Conservation (phyloP, 2,888 invertebrate species). For the Biston betularia region DNA sequence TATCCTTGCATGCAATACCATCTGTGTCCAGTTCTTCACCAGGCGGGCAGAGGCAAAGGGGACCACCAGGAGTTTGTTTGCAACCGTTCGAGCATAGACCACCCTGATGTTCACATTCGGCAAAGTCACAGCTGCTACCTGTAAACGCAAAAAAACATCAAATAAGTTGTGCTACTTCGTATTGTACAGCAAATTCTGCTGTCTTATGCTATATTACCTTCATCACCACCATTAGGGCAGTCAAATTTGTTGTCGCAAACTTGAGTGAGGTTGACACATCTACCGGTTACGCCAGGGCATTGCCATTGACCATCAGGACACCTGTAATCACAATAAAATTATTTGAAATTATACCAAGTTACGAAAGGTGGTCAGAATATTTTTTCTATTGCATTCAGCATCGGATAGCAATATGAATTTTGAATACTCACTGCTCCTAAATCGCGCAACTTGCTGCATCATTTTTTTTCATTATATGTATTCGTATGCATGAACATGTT, state of each 20-base stretch:
- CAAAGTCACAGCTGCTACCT: slow-evolving; percentile 92
- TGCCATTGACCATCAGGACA: slow-evolving; percentile 93
- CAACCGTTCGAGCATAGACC: slow-evolving; percentile 94
- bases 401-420: no score
- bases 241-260: slow-evolving; percentile 96
- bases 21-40: slow-evolving; percentile 93
- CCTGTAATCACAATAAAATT: slow-evolving; percentile 58
- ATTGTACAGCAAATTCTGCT: neutral
- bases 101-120: slow-evolving; percentile 91
- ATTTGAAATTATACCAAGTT: neutral
- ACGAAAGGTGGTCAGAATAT: no score
- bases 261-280: slow-evolving; percentile 94
- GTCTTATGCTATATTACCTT: slow-evolving; percentile 86
- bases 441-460: no score
- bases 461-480: no score
- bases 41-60: slow-evolving; percentile 95
- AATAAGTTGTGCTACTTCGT: neutral
- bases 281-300: slow-evolving; percentile 92
- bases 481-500: no score
- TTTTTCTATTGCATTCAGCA: no score
- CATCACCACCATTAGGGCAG: slow-evolving; percentile 97
- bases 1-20: slow-evolving; percentile 90
- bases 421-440: no score
- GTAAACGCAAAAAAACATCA: slow-evolving; percentile 16
- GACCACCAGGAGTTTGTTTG: slow-evolving; percentile 94